Conservation (phyloP, 2,888 invertebrate genomes). For the Ectobius pallidus region DNA sequence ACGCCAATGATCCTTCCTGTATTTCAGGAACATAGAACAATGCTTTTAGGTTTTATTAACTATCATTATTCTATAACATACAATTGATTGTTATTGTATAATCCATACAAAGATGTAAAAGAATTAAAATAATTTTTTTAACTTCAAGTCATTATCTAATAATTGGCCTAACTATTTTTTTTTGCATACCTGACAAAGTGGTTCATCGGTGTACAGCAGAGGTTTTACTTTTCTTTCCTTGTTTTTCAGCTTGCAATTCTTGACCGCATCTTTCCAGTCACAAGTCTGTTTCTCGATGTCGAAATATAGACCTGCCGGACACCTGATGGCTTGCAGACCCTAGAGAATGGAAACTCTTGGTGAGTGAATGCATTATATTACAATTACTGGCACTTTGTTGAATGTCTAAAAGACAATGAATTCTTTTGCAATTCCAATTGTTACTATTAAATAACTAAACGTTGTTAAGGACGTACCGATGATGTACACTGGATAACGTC, state of each 20-base stretch:
- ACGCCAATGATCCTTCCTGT: slow-evolving; percentile 83
- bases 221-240: slow-evolving; percentile 89
- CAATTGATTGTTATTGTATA: too few relatives aligned
- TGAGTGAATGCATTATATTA: too few relatives aligned
- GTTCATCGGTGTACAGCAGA: slow-evolving; percentile 86
- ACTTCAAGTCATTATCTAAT: too few relatives aligned
- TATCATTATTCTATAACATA: too few relatives aligned
- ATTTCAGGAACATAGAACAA: too few relatives aligned
- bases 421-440: too few relatives aligned
- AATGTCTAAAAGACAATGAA: too few relatives aligned
- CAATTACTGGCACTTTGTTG: too few relatives aligned
- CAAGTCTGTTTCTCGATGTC: slow-evolving; percentile 95
- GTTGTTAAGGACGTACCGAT: slow-evolving; percentile 67
- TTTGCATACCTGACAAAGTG: slow-evolving; percentile 67
- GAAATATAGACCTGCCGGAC: slow-evolving; percentile 90
- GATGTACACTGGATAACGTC: slow-evolving; percentile 95
- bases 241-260: slow-evolving; percentile 88
- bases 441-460: neutral
- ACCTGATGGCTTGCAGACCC: slow-evolving; percentile 92
- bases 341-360: slow-evolving; percentile 52
- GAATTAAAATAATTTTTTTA: too few relatives aligned
- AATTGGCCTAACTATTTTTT: too few relatives aligned
- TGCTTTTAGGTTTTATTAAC: too few relatives aligned
- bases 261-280: slow-evolving; percentile 93
- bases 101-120: too few relatives aligned